These are phyloP conservation scores for Iguana delicatissima DNA, from an alignment of 2,797 vertebrate species.

Conservation along the genomic window DNA sequence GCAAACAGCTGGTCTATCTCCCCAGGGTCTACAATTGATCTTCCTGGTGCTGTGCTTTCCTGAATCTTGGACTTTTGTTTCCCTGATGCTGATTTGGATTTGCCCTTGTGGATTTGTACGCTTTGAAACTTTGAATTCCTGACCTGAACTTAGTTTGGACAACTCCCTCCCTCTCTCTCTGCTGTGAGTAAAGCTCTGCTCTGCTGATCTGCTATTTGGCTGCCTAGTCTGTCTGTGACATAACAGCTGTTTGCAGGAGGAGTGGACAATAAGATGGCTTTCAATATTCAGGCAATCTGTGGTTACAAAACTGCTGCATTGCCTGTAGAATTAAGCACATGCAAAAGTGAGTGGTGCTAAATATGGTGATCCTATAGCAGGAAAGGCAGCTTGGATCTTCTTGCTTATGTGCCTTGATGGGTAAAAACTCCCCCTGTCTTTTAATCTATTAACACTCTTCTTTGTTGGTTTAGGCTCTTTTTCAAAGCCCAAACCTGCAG, in stretches of 20 bases:
- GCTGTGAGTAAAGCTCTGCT: no score
- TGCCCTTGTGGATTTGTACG: no score
- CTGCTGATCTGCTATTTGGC: no score
- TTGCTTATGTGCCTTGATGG: background rate
- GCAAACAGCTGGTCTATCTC: no score
- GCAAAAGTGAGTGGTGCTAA: slow-evolving; percentile 61
- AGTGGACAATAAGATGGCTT: slow-evolving; percentile 73
- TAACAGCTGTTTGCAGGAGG: slow-evolving; percentile 58
- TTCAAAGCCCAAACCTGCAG: background rate
- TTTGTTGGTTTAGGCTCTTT: slow-evolving; percentile 30
- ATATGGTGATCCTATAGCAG: background rate
- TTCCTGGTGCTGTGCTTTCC: no score
- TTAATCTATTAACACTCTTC: background rate
- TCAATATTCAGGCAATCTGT: slow-evolving; percentile 76
- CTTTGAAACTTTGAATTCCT: no score
- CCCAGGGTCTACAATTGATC: no score
- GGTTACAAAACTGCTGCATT: slow-evolving; percentile 62
- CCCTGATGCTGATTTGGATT: no score
- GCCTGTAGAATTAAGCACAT: slow-evolving; percentile 22
- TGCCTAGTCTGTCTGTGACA: no score
- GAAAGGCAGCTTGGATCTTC: rapidly evolving
- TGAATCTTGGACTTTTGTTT: no score
- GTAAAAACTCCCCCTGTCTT: background rate
- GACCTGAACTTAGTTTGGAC: no score
- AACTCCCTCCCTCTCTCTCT: no score